Conservation (phyloP, 2,888 invertebrate genomes). For the Sphaeridia pumilis region DNA sequence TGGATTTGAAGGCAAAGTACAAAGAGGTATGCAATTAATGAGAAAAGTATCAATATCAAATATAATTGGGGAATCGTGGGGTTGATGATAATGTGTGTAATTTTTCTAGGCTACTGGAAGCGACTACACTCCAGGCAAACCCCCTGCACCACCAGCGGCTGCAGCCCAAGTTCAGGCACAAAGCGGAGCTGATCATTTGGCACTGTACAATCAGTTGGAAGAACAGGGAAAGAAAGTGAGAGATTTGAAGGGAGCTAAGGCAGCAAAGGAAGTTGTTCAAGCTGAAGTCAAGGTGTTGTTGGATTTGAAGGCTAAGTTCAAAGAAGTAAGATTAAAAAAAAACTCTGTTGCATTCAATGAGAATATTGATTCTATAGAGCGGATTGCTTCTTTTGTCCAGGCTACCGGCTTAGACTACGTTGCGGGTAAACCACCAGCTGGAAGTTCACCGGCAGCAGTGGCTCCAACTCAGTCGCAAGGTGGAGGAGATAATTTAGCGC, state of each 20-base stretch:
- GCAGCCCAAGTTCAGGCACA: not conserved
- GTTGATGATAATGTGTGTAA: not conserved
- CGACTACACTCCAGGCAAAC: slow-evolving; percentile 18
- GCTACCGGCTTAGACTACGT: not conserved
- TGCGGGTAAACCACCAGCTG: too few relatives aligned
- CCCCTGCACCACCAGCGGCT: slow-evolving; percentile 3
- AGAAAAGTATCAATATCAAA: not conserved
- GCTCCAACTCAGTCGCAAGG: not conserved
- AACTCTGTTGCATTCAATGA: too few relatives aligned
- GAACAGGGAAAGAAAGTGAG: slow-evolving; percentile 56
- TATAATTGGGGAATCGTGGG: not conserved
- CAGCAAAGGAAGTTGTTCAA: slow-evolving; percentile 44
- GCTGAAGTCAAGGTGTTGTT: slow-evolving; percentile 52
- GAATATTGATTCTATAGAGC: too few relatives aligned
- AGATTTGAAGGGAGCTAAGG: slow-evolving; percentile 47
- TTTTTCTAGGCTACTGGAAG: slow-evolving; percentile 6
- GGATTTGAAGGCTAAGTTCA: slow-evolving; percentile 62
- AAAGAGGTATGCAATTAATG: slow-evolving; percentile 4
- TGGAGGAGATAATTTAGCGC: too few relatives aligned
- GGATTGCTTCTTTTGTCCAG: too few relatives aligned
- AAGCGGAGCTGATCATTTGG: slow-evolving; percentile 10
- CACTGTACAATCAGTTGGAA: slow-evolving; percentile 20
- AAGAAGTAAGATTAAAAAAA: slow-evolving; percentile 39
- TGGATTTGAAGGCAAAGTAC: slow-evolving; percentile 9
- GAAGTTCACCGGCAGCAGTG: not conserved